phyloP scores from a whole-genome alignment of 2,113 vertebrate genomes.

The Charadrius vociferus region DNA sequence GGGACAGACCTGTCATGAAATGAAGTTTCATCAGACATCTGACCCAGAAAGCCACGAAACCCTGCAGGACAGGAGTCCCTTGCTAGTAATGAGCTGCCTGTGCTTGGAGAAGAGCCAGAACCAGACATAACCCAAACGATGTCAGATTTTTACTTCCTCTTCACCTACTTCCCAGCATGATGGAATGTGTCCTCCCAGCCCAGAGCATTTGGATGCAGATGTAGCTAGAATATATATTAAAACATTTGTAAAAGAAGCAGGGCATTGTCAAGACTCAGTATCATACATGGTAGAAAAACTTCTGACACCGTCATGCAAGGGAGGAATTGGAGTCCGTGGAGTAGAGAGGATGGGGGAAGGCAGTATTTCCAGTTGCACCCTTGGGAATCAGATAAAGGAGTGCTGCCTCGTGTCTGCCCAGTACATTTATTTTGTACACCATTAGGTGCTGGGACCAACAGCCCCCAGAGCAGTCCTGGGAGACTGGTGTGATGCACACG shows the following conservation, averaged over 20 bases:
- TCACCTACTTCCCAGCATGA: not conserved
- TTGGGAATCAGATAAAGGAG: not conserved
- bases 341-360: not conserved
- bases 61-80: not conserved
- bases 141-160: not conserved
- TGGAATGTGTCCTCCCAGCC: not conserved
- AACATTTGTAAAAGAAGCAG: not conserved
- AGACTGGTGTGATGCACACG: not conserved
- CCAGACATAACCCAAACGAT: not conserved
- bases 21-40: not conserved
- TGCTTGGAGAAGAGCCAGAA: not conserved
- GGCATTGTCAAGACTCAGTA: accelerated
- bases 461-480: not conserved
- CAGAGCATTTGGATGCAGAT: not conserved
- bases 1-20: not conserved
- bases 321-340: not conserved
- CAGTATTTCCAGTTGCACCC: not conserved
- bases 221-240: not conserved
- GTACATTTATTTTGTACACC: not conserved
- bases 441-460: not conserved
- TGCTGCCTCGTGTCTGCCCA: not conserved
- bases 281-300: not conserved
- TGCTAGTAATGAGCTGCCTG: not conserved
- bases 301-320: accelerated
- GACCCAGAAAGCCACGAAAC: not conserved